These are phyloP conservation scores for Megalops atlanticus DNA, from an alignment of 2,113 vertebrate species.

Conservation along the genomic window DNA sequence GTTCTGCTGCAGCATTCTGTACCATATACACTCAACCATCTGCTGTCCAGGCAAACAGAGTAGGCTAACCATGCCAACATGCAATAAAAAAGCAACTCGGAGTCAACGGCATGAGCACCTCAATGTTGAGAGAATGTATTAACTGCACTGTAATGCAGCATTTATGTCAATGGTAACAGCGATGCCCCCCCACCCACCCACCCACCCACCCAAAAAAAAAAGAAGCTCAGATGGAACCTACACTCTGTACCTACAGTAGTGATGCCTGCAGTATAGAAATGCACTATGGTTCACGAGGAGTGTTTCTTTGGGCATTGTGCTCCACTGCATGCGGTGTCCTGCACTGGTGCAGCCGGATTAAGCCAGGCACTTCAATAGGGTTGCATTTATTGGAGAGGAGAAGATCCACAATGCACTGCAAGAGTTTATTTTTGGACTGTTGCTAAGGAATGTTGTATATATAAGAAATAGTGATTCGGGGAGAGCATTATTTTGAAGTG, in stretches of 20 bases:
- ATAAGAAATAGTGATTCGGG: slow-evolving; percentile 39
- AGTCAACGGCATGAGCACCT: no score
- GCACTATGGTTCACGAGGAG: no score
- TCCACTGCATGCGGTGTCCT: not conserved
- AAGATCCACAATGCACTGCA: not conserved
- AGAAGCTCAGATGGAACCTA: no score
- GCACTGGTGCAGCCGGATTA: not conserved
- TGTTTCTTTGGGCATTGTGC: not conserved
- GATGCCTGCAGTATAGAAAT: no score
- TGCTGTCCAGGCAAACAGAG: not conserved
- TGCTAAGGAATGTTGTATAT: slow-evolving; percentile 47
- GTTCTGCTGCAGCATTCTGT: not conserved
- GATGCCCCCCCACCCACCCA: no score
- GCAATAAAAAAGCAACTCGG: no score
- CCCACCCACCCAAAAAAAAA: no score
- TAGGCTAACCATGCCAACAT: no score
- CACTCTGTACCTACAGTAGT: no score
- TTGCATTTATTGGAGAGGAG: not conserved
- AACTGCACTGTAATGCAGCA: no score
- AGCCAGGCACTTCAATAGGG: not conserved
- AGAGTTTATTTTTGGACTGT: slow-evolving; percentile 43
- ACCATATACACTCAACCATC: not conserved
- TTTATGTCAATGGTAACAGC: no score
- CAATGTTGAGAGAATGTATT: no score
- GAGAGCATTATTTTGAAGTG: slow-evolving; percentile 33